Evolutionary conservation across 2,797 vertebrate genomes (phyloP), one percentile per base, ranked within the genome.

Genomic region (Cacajao melanocephalus): DNA sequence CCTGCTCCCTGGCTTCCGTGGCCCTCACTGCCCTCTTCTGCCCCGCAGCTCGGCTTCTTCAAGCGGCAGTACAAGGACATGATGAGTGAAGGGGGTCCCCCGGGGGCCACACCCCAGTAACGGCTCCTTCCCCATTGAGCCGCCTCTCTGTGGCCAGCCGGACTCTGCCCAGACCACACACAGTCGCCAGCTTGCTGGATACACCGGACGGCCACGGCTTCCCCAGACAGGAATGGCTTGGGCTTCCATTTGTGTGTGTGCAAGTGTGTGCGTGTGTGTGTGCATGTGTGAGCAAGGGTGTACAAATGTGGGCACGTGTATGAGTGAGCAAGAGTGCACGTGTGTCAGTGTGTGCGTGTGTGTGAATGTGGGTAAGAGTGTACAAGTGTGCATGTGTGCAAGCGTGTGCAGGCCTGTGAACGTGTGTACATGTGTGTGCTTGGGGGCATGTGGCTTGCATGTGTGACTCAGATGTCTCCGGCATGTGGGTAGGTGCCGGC

Each of bases 21-120:
- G n/a, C 36, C 36, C 48, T 93, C 5, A 96, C 26, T 13, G 10
- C 55, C 86, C n/a, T 24, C 79, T 39, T 96, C 78, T 87, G 19
- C 19, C 81, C 87, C 80, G 44, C 76, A 99, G 99, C 98, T 99
- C 58, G 99, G 99, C 87, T 99, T 99, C 98, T 99, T 99, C 98
- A 99, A 99, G 93, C 99, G 99, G 33, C 99, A 99, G 92, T 99
- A 99, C 97, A 98, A 99, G 58, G 46, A 99, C 0, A 98, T 99
- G 99, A 98, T 99, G 41, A 97, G 73, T 19, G 96, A 98, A 2
- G 84, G 87, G 67, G 91, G 11, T 11, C 41, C 97, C 1, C 81
- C 67, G 4, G 72, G 19, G 3, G 11, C 90, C 0, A 26, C 44
- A 2, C 81, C 86, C 24, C 84, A 98, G 80, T 96, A 80, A 57